Evolutionary conservation across 2,888 invertebrate species (phyloP).

Genomic region (Halictus ligatus): DNA sequence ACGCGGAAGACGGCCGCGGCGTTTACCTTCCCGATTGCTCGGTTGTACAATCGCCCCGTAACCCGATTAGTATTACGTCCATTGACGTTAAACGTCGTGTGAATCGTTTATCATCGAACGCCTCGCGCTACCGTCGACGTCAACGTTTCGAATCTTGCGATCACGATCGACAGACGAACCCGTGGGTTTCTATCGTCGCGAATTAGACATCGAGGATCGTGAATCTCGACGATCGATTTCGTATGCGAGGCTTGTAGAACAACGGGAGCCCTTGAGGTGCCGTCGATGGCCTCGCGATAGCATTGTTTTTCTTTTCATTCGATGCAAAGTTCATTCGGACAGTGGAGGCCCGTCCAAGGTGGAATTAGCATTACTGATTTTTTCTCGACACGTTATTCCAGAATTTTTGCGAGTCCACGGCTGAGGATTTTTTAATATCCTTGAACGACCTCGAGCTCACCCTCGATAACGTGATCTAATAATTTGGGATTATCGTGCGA

Average conservation of each 20-base stretch:
- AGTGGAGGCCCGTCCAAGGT: not conserved
- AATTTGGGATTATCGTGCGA: too few relatives aligned
- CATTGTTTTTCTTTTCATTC: not conserved
- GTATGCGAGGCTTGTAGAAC: not conserved
- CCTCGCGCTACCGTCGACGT: not conserved
- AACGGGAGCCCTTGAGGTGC: not conserved
- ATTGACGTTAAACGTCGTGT: slow-evolving; percentile 1
- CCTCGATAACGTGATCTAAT: too few relatives aligned
- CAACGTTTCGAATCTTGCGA: not conserved
- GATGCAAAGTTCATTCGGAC: not conserved
- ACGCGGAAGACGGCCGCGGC: slow-evolving; percentile 70
- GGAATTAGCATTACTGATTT: not conserved
- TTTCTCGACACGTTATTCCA: not conserved
- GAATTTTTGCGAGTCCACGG: too few relatives aligned
- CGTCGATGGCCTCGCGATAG: not conserved
- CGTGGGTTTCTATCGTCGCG: not conserved
- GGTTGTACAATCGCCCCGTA: slow-evolving; percentile 24
- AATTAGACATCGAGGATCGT: not conserved
- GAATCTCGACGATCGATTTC: not conserved
- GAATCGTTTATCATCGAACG: not conserved
- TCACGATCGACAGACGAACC: not conserved
- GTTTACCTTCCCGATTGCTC: slow-evolving; percentile 23
- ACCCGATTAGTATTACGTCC: slow-evolving; percentile 22
- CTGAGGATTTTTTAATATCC: too few relatives aligned
- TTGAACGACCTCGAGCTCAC: too few relatives aligned